These are phyloP conservation scores for Martes martes DNA, from an alignment of 2,113 vertebrate species.

Conservation along the genomic window DNA sequence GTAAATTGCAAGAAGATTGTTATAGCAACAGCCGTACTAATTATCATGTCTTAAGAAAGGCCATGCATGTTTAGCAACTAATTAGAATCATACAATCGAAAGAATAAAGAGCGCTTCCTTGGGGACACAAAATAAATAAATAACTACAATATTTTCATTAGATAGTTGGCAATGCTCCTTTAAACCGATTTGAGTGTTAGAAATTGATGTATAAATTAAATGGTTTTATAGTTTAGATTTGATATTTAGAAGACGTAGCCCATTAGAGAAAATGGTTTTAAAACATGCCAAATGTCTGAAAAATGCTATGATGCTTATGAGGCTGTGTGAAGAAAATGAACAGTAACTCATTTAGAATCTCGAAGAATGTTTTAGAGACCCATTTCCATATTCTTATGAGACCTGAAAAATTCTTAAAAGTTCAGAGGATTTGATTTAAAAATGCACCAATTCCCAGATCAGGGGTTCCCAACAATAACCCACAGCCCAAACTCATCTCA, in stretches of 20 bases:
- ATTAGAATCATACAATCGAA: conserved; percentile 57
- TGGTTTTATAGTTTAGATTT: conserved; percentile 26
- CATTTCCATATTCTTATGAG: background rate
- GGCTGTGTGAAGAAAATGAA: conserved; percentile 37
- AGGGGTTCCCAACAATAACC: background rate
- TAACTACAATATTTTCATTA: conserved; percentile 62
- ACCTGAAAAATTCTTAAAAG: background rate
- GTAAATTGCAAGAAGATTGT: conserved; percentile 50
- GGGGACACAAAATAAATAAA: conserved; percentile 64
- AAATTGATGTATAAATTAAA: conserved; percentile 51
- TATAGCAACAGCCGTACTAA: conserved; percentile 49
- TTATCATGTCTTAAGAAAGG: conserved; percentile 58
- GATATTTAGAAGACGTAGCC: conserved; percentile 36
- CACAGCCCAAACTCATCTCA: background rate
- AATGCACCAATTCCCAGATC: background rate
- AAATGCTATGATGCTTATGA: background rate
- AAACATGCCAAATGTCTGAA: background rate
- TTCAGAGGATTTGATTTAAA: background rate
- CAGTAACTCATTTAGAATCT: conserved; percentile 30
- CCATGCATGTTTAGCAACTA: conserved; percentile 56
- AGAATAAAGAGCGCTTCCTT: conserved; percentile 50
- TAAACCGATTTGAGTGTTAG: conserved; percentile 40
- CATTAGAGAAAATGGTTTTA: conserved; percentile 45
- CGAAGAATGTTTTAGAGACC: conserved; percentile 15
- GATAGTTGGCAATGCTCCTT: conserved; percentile 37